Conservation (phyloP, 2,113 vertebrate species). For the Naja naja region DNA sequence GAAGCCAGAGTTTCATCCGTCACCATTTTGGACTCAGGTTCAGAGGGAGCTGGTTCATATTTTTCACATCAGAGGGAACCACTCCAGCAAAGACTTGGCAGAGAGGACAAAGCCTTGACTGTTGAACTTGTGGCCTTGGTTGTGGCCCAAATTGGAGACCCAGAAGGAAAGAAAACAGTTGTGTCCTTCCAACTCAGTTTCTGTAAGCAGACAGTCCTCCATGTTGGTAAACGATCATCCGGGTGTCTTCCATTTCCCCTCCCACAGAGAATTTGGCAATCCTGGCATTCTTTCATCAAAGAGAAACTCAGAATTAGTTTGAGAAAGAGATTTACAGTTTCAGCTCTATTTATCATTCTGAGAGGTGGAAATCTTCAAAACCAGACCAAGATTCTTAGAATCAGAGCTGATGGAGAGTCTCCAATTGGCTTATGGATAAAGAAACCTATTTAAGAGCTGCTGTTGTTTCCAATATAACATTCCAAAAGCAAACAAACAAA, state of each 20-base stretch:
- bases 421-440: slow-evolving; percentile 75
- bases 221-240: slow-evolving; percentile 65
- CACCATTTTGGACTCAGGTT: slow-evolving; percentile 71
- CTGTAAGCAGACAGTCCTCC: slow-evolving; percentile 55
- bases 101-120: slow-evolving; percentile 69
- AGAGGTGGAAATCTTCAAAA: slow-evolving; percentile 58
- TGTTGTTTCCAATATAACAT: slow-evolving; percentile 60
- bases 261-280: slow-evolving; percentile 48
- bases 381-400: slow-evolving; percentile 48
- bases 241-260: slow-evolving; percentile 3
- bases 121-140: slow-evolving; percentile 73
- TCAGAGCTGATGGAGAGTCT: slow-evolving; percentile 59
- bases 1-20: slow-evolving; percentile 69
- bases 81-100: slow-evolving; percentile 71
- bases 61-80: slow-evolving; percentile 69
- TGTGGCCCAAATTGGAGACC: slow-evolving; percentile 60
- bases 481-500: slow-evolving; percentile 63
- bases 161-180: slow-evolving; percentile 60
- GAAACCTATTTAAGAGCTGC: slow-evolving; percentile 71
- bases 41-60: slow-evolving; percentile 64
- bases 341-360: slow-evolving; percentile 45
- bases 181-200: slow-evolving; percentile 58
- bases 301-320: slow-evolving; percentile 58
- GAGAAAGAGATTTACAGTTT: slow-evolving; percentile 46
- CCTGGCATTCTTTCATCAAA: slow-evolving; percentile 36